phyloP scores from a whole-genome alignment of 2,797 vertebrate species.

The Siniperca obscura region DNA sequence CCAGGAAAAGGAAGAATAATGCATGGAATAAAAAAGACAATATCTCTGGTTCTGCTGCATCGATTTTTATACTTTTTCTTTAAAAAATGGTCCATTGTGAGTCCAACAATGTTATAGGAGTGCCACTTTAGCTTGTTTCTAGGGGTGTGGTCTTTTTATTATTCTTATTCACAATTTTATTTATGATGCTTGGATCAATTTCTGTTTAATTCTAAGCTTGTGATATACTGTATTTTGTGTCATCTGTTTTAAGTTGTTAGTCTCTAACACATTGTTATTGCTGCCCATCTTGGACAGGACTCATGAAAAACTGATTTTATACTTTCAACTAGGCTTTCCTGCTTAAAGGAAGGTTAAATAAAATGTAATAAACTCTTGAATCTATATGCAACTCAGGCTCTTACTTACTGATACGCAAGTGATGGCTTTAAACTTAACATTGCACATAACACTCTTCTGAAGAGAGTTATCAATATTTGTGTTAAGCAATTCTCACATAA shows the following conservation, averaged over 20 bases:
- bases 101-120: not conserved
- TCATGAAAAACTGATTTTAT: too few relatives aligned
- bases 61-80: not conserved
- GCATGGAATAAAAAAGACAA: too few relatives aligned
- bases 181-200: not conserved
- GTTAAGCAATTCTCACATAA: not conserved
- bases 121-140: too few relatives aligned
- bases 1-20: too few relatives aligned
- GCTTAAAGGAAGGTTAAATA: not conserved
- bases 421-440: not conserved
- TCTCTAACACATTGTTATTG: too few relatives aligned
- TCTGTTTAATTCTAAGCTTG: not conserved
- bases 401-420: too few relatives aligned
- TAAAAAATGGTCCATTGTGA: not conserved
- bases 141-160: too few relatives aligned
- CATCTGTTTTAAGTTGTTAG: not conserved
- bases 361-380: not conserved
- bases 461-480: slow-evolving; percentile 1
- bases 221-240: not conserved
- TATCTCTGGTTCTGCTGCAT: not conserved
- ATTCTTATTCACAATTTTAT: not conserved
- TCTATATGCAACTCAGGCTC: not conserved
- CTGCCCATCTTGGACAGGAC: too few relatives aligned
- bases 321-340: too few relatives aligned
- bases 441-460: not conserved